Evolutionary conservation across 2,113 vertebrate genomes (phyloP), one percentile per base, ranked within the genome.

Genomic region (Coracopsis vasa): DNA sequence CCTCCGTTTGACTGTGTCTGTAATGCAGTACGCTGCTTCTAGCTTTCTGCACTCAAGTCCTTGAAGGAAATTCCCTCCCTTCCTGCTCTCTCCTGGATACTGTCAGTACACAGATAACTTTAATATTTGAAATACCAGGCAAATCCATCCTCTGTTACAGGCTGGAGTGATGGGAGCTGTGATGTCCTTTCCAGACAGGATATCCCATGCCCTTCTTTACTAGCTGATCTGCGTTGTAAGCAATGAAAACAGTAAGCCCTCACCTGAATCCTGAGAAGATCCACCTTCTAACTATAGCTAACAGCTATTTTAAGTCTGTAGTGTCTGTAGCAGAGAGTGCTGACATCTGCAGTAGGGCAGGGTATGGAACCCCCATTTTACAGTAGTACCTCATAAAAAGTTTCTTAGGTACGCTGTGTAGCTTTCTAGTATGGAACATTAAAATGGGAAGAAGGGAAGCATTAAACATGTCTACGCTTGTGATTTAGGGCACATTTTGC

Each of bases 101-200:
- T 94, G 45, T 93, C 85, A 88, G 72, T 41, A 33, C 24, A 14
- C 7, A 51, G 88, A 69, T 96, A 72, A 80, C 61, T 75, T 42
- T 66, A 90, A 94, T 95, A 92, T 56, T 94, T 95, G 86, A 79
- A 94, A 96, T 95, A 78, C 95, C 94, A 61, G 71, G 66, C 56
- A 91, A 84, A 89, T 87, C 83, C 11, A 1, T 71, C 51, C n/a
- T 33, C 48, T 58, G 41, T 71, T 84, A 81, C 0, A 0, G 50
- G 67, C 58, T 47, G 60, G 64, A 80, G 24, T 29, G 47, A 37
- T 78, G 29, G 64, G 58, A 94, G 23, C 42, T 47, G 60, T 15
- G 27, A 11, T 60, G 17, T 11, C 24, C 70, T 84, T 87, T 66
- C 50, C 29, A 50, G 69, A 17, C 25, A 51, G 28, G 27, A 8